Percentiles rank a stretch among this genome's conserved stretches.
Evolutionary conservation across 2,888 invertebrate species (phyloP).

Genomic region (Rhogogaster chlorosoma): DNA sequence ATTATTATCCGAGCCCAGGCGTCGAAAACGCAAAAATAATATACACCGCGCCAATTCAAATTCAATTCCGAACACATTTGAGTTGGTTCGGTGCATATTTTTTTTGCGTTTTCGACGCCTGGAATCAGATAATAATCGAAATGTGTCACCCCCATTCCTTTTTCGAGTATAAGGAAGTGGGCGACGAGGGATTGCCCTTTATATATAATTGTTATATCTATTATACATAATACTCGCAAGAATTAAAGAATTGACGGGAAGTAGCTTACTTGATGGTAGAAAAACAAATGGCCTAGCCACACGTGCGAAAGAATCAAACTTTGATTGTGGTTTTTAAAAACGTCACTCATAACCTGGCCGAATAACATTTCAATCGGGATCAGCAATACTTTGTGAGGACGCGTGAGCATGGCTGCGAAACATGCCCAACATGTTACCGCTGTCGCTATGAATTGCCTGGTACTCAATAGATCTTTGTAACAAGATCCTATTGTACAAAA

Average conservation of each 20-base stretch:
- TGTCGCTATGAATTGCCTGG: background rate
- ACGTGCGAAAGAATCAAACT: constrained; percentile 58
- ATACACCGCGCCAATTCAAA: no score
- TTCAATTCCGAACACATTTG: no score
- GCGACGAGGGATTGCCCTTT: no score
- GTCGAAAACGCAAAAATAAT: no score
- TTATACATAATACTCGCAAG: background rate
- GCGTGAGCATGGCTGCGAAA: background rate
- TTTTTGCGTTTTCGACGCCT: no score
- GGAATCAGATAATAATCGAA: no score
- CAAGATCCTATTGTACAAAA: constrained; percentile 29
- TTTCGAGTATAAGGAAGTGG: no score
- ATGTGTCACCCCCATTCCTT: no score
- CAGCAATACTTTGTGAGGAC: constrained; percentile 39
- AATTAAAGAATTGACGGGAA: background rate
- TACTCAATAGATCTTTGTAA: constrained; percentile 13
- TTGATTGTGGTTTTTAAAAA: constrained; percentile 56
- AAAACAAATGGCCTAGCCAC: constrained; percentile 36
- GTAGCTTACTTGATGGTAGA: constrained; percentile 15
- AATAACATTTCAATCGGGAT: constrained; percentile 28
- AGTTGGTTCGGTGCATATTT: no score
- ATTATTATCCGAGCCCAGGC: no score
- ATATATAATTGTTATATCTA: background rate
- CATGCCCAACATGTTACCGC: constrained; percentile 33
- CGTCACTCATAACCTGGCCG: constrained; percentile 59